These are phyloP conservation scores for Oryzias curvinotus DNA, from an alignment of 2,113 vertebrate species.

Conservation along the genomic window DNA sequence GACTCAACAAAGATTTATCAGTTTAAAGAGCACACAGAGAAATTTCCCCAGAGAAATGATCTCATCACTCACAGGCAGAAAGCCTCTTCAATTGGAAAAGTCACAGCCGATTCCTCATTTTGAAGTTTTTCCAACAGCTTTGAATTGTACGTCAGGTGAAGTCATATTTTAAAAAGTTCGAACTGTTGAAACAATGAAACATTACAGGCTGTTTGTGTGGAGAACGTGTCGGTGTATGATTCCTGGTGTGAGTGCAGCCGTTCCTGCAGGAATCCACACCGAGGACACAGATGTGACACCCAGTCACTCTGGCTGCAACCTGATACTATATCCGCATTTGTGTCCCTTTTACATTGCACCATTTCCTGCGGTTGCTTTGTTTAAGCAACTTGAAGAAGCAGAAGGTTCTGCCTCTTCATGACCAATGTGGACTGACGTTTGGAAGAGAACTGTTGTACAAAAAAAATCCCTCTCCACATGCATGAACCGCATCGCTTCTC, in stretches of 20 bases:
- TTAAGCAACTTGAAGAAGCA: constrained; percentile 11
- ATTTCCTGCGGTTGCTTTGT: constrained; percentile 50
- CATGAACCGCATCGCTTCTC: too few relatives aligned
- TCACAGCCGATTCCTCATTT: neutral
- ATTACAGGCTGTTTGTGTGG: neutral
- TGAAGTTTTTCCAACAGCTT: too few relatives aligned
- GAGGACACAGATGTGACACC: constrained; percentile 27
- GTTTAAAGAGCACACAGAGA: neutral
- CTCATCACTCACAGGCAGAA: neutral
- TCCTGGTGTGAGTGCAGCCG: too few relatives aligned
- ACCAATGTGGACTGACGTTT: neutral
- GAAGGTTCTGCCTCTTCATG: constrained; percentile 12
- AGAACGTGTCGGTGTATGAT: neutral
- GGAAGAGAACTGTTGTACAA: neutral
- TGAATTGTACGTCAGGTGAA: too few relatives aligned
- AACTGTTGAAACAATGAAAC: neutral
- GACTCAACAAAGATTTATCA: neutral
- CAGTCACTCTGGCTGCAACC: constrained; percentile 47
- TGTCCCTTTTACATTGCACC: constrained; percentile 43
- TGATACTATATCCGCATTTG: constrained; percentile 56
- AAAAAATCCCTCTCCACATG: too few relatives aligned
- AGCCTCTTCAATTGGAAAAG: neutral
- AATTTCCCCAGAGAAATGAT: neutral
- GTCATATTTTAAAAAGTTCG: neutral
- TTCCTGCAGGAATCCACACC: neutral